A percentile compares a stretch with the other conserved stretches of the same genome.
Evolutionary conservation across 2,113 vertebrate genomes (phyloP).

Genomic region (Vireo altiloquus): DNA sequence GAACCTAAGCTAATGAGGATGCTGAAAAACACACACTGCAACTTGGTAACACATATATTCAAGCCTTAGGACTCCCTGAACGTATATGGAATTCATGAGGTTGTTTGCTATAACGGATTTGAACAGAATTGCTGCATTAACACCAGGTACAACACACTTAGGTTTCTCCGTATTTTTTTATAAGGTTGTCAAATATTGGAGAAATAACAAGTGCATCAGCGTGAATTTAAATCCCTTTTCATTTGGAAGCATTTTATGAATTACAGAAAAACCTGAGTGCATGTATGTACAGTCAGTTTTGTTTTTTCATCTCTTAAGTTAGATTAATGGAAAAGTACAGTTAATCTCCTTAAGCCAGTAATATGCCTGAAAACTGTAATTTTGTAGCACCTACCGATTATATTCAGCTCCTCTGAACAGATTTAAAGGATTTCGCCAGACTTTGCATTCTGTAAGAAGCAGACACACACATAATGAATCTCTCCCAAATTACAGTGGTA

Average conservation of each 20-base stretch:
- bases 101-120: background rate
- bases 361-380: background rate
- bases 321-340: background rate
- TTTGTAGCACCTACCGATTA: slow-evolving; percentile 85
- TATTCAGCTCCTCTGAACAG: slow-evolving; percentile 97
- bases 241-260: slow-evolving; percentile 4
- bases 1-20: background rate
- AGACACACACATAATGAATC: slow-evolving; percentile 31
- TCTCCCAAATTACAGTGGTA: background rate
- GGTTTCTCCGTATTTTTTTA: background rate
- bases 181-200: background rate
- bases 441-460: slow-evolving; percentile 92
- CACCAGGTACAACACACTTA: background rate
- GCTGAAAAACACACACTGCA: background rate
- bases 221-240: background rate
- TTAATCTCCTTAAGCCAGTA: background rate
- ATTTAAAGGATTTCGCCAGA: slow-evolving; percentile 98
- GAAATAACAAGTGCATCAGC: background rate
- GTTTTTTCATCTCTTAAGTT: background rate
- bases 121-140: background rate
- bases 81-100: background rate
- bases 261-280: background rate
- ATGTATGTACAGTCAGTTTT: background rate
- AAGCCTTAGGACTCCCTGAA: background rate
- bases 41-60: background rate